A percentile compares a stretch with the other conserved stretches of the same genome.
Conservation (phyloP, 2,888 invertebrate genomes). For the Agapostemon virescens region DNA sequence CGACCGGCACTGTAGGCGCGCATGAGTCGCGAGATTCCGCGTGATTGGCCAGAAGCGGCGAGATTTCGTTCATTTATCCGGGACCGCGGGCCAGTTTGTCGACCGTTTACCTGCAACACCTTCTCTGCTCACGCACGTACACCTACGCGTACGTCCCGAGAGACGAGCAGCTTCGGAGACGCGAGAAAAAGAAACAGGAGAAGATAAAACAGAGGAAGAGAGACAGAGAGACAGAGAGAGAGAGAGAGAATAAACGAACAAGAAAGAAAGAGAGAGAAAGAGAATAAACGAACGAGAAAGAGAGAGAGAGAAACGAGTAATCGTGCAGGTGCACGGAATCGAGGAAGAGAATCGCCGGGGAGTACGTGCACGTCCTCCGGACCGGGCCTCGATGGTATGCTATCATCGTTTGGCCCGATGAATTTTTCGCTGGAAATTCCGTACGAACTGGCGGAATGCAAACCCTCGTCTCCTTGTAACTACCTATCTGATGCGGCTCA, state of each 20-base stretch:
- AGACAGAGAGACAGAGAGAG: neutral
- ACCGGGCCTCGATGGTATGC: constrained; percentile 56
- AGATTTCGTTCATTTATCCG: constrained; percentile 69
- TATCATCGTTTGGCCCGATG: constrained; percentile 61
- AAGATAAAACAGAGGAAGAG: neutral
- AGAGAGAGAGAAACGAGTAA: constrained; percentile 27
- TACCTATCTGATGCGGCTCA: constrained; percentile 63
- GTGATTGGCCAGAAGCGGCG: constrained; percentile 57
- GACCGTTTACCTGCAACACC: constrained; percentile 65
- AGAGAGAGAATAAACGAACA: no score
- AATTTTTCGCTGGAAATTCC: constrained; percentile 64
- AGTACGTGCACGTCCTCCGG: constrained; percentile 9
- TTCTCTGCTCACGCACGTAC: constrained; percentile 51
- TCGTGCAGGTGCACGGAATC: constrained; percentile 47
- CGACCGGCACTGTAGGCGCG: neutral
- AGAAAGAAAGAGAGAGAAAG: neutral
- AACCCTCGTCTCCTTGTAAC: constrained; percentile 54
- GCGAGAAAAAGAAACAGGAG: neutral
- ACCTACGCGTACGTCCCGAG: constrained; percentile 25
- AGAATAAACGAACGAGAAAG: neutral
- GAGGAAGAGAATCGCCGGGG: constrained; percentile 36
- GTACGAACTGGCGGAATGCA: constrained; percentile 56
- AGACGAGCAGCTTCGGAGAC: neutral
- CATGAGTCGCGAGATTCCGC: constrained; percentile 50
- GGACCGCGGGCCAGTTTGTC: constrained; percentile 57